Evolutionary conservation across 2,888 invertebrate genomes (phyloP).

Genomic region (Atrina japonica): DNA sequence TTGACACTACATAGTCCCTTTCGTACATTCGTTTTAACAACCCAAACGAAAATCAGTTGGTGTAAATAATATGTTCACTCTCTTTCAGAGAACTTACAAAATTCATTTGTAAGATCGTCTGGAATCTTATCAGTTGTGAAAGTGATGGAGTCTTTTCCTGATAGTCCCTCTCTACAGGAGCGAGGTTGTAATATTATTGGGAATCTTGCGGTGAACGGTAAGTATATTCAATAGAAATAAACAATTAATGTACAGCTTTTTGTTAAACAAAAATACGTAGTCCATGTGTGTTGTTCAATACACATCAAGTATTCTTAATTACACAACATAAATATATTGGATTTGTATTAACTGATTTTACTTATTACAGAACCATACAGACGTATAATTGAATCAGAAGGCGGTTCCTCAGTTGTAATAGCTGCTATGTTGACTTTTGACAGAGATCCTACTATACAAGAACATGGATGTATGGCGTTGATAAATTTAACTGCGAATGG

Average conservation of each 20-base stretch:
- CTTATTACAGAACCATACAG: constrained; percentile 57
- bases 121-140: constrained; percentile 38
- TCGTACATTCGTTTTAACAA: too few species aligned
- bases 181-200: constrained; percentile 66
- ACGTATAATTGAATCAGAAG: constrained; percentile 55
- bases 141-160: constrained; percentile 59
- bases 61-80: too few species aligned
- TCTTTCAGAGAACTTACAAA: constrained; percentile 7
- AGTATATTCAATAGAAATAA: too few species aligned
- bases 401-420: constrained; percentile 62
- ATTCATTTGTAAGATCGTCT: constrained; percentile 11
- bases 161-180: constrained; percentile 61
- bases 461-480: constrained; percentile 65
- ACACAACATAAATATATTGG: too few species aligned
- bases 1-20: too few species aligned
- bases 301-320: too few species aligned
- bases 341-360: too few species aligned
- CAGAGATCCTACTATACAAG: constrained; percentile 54
- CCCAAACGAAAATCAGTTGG: too few species aligned
- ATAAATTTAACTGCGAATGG: constrained; percentile 71
- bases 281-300: too few species aligned
- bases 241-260: too few species aligned
- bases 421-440: constrained; percentile 65
- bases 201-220: constrained; percentile 69
- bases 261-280: too few species aligned